Conservation (phyloP, 2,797 vertebrate genomes). For the Sebastes minor region DNA sequence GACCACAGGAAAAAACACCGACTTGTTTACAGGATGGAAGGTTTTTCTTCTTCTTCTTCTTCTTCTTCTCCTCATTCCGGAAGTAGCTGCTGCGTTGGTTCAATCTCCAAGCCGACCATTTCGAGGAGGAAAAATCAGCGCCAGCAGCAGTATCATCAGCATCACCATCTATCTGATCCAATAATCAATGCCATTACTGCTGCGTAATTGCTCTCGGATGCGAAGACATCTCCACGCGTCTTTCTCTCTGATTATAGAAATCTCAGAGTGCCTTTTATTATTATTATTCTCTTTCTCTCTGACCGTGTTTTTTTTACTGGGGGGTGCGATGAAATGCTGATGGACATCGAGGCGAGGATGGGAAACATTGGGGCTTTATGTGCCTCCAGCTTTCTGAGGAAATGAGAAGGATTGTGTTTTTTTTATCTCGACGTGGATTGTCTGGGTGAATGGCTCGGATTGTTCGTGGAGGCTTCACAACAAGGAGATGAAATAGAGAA, state of each 20-base stretch:
- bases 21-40: conserved; percentile 46
- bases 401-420: conserved; percentile 64
- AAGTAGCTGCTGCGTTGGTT: conserved; percentile 83
- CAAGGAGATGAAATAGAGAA: conserved; percentile 61
- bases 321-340: conserved; percentile 44
- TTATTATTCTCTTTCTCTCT: conserved; percentile 8
- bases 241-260: conserved; percentile 33
- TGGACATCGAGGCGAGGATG: conserved; percentile 68
- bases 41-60: neutral
- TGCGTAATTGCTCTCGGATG: conserved; percentile 53
- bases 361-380: conserved; percentile 50
- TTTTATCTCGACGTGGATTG: conserved; percentile 61
- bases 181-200: conserved; percentile 59
- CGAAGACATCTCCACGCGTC: conserved; percentile 43
- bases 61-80: conserved; percentile 70
- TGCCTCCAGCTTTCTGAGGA: conserved; percentile 36
- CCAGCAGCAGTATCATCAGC: conserved; percentile 52
- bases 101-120: conserved; percentile 79
- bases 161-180: conserved; percentile 57
- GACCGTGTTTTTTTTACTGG: neutral
- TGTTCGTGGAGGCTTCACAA: conserved; percentile 49
- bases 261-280: conserved; percentile 35
- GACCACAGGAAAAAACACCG: neutral
- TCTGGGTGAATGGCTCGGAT: conserved; percentile 59
- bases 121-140: conserved; percentile 74